phyloP scores from a whole-genome alignment of 2,797 vertebrate genomes.

The Hipposideros larvatus region DNA sequence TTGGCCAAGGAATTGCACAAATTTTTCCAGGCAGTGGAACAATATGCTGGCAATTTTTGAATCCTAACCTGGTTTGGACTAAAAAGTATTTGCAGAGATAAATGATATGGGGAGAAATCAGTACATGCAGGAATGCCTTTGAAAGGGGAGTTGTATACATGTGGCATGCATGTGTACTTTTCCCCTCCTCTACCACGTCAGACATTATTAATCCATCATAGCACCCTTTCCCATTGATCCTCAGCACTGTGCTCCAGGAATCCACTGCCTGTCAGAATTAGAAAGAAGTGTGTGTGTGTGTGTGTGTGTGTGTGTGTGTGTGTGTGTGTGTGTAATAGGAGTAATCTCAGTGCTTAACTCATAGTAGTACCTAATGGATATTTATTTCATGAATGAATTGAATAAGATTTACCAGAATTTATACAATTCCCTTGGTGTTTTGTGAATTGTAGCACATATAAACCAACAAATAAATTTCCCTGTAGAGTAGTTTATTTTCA shows the following conservation, averaged over 20 bases:
- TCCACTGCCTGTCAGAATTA: not conserved
- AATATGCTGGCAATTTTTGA: not conserved
- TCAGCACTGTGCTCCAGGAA: not conserved
- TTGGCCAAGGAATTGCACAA: not conserved
- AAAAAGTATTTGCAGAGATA: not conserved
- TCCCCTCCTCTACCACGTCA: not conserved
- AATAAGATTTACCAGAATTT: not conserved
- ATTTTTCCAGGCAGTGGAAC: not conserved
- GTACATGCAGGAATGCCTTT: not conserved
- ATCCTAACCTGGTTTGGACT: not conserved
- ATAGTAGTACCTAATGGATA: not conserved
- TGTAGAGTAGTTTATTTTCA: slow-evolving; percentile 34
- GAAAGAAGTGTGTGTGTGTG: not conserved
- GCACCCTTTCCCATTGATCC: not conserved
- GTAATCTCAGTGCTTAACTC: not conserved
- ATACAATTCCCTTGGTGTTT: slow-evolving; percentile 2
- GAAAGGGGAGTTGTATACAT: not conserved
- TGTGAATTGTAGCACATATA: not conserved
- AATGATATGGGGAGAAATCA: not conserved
- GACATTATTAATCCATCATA: not conserved
- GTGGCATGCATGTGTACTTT: not conserved
- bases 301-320: not conserved
- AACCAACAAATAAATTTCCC: not conserved
- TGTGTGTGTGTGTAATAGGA: not conserved
- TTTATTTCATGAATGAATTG: not conserved